These are phyloP conservation scores for Salvelinus sp. DNA, from an alignment of 2,113 vertebrate species.

Conservation along the genomic window DNA sequence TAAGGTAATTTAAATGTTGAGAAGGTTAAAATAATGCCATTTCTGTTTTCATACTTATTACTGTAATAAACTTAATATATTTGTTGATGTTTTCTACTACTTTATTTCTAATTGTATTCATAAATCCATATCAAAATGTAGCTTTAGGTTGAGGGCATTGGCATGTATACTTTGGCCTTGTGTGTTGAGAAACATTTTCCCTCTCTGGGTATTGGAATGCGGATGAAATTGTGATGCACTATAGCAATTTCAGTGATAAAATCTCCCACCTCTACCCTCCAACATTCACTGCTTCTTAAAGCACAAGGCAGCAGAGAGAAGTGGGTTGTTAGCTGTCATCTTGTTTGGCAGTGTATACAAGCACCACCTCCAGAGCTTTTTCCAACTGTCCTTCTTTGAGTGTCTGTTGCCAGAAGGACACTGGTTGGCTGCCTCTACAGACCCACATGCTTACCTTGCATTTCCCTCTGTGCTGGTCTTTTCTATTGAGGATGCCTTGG, in stretches of 20 bases:
- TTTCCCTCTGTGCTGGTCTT: not conserved
- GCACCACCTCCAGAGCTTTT: too few species aligned
- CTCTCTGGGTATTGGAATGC: slow-evolving; percentile 19
- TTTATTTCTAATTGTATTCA: not conserved
- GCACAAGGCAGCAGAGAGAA: slow-evolving; percentile 13
- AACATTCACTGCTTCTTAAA: slow-evolving; percentile 30
- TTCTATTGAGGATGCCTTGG: slow-evolving; percentile 16
- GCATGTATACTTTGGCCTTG: not conserved
- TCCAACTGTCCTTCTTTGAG: slow-evolving; percentile 11
- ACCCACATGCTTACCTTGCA: not conserved
- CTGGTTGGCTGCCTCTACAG: slow-evolving; percentile 2
- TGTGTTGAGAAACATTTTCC: not conserved
- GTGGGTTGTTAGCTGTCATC: slow-evolving; percentile 36
- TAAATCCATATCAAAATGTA: not conserved
- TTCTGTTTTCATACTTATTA: not conserved
- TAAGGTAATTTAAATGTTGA: not conserved
- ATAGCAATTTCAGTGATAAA: slow-evolving; percentile 36
- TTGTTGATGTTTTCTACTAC: not conserved
- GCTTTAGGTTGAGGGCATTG: not conserved
- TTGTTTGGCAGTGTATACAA: slow-evolving; percentile 3
- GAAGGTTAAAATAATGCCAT: too few species aligned
- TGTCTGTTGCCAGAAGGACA: slow-evolving; percentile 22
- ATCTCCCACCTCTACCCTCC: slow-evolving; percentile 33
- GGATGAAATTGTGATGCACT: slow-evolving; percentile 25
- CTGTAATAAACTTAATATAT: not conserved